phyloP scores from a whole-genome alignment of 2,113 vertebrate genomes.

The Oryzias melastigma region DNA sequence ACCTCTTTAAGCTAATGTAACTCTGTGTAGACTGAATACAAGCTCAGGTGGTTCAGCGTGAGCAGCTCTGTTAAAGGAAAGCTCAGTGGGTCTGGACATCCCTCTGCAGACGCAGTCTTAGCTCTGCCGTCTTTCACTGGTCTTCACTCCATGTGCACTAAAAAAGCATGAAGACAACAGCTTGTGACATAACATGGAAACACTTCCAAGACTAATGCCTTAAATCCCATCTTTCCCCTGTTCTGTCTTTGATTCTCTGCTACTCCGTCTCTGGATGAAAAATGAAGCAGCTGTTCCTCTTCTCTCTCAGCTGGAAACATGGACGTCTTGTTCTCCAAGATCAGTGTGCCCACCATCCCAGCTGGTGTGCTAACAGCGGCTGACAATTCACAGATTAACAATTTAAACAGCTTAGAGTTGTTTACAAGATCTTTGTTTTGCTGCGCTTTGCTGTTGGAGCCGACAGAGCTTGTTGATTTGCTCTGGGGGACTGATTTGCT shows the following conservation, averaged over 20 bases:
- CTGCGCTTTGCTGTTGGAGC: slow-evolving; percentile 38
- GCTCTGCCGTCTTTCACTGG: too few species aligned
- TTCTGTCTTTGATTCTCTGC: slow-evolving; percentile 39
- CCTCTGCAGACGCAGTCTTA: neutral
- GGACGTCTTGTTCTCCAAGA: slow-evolving; percentile 25
- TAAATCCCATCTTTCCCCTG: slow-evolving; percentile 23
- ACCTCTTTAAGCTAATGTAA: neutral
- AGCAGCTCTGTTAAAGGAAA: neutral
- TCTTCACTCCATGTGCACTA: neutral
- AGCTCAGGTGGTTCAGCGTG: neutral
- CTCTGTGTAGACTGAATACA: neutral
- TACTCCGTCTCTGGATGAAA: slow-evolving; percentile 43
- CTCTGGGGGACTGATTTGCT: slow-evolving; percentile 73
- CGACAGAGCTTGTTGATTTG: slow-evolving; percentile 64
- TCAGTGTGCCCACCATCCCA: slow-evolving; percentile 25
- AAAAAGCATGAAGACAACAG: slow-evolving; percentile 41
- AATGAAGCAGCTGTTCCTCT: slow-evolving; percentile 39
- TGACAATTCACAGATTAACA: slow-evolving; percentile 42
- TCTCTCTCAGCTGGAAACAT: slow-evolving; percentile 24
- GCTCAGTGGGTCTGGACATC: neutral
- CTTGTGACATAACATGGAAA: slow-evolving; percentile 64
- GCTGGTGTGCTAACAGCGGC: slow-evolving; percentile 36
- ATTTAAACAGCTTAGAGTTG: slow-evolving; percentile 58
- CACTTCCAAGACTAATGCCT: slow-evolving; percentile 44
- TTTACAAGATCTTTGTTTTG: slow-evolving; percentile 46